Conservation (phyloP, 2,888 invertebrate species). For the Ceraclea dissimilis region DNA sequence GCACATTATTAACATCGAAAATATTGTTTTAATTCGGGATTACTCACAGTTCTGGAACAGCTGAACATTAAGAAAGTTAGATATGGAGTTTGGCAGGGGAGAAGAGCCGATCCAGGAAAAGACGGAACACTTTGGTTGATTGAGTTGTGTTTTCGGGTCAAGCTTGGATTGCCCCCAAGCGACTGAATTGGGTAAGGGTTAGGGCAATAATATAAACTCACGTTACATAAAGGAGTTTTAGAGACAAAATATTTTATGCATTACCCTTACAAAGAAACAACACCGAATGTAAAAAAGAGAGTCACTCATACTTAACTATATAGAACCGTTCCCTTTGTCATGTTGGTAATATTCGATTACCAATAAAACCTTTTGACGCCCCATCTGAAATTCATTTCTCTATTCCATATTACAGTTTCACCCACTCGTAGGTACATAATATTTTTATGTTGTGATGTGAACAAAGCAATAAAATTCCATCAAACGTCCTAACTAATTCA, state of each 20-base stretch:
- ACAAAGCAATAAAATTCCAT: too few relatives aligned
- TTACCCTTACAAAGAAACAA: not conserved
- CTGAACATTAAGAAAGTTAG: not conserved
- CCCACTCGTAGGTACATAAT: too few relatives aligned
- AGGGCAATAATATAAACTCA: not conserved
- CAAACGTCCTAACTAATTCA: too few relatives aligned
- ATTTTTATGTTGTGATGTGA: too few relatives aligned
- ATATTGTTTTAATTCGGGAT: too few relatives aligned
- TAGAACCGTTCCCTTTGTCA: not conserved
- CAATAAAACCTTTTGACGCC: too few relatives aligned
- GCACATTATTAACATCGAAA: too few relatives aligned
- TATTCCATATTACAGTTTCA: too few relatives aligned
- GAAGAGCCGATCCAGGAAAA: slow-evolving; percentile 17
- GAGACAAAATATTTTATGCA: slow-evolving; percentile 2
- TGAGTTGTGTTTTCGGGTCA: slow-evolving; percentile 26
- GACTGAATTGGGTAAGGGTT: slow-evolving; percentile 4
- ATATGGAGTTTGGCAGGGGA: not conserved
- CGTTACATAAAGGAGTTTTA: slow-evolving; percentile 3
- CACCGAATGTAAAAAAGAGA: not conserved
- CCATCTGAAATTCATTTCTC: too few relatives aligned
- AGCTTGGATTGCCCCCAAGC: slow-evolving; percentile 16
- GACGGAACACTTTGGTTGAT: slow-evolving; percentile 26
- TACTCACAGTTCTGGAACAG: too few relatives aligned
- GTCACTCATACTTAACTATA: not conserved
- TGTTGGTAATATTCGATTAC: too few relatives aligned